Evolutionary conservation across 2,113 vertebrate species (phyloP), one percentile per base, ranked within the genome.

Genomic region (Myotis lucifugus): DNA sequence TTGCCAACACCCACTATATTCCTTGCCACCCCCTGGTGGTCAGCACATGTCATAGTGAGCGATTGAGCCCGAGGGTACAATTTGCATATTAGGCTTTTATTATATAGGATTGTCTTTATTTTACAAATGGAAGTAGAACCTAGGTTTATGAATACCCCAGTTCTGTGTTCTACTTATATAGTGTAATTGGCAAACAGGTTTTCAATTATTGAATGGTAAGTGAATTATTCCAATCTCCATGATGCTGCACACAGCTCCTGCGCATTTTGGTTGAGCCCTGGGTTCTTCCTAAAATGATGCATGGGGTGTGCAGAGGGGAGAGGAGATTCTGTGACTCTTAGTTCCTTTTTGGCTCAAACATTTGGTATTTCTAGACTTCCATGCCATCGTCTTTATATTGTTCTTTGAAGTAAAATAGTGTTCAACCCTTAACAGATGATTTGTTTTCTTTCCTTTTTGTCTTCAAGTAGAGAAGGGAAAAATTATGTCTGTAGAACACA

Each of bases 351-450:
- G 23, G 48, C 32, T 59, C 0, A 0, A 72, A 52, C 46, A 23
- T 17, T 40, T 5, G 10, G 13, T 56, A 18, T 64, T 81, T 92
- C 69, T 69, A 52, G 81, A 27, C 90, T 72, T 95, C 10, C 29
- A 56, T 50, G 50, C 95, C 19, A 54, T 88, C n/a, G 77, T 34
- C 85, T 83, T 70, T 4, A 73, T 66, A 90, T 87, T 91, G 64
- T 85, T 96, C 61, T 97, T 95, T 73, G 17, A 61, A 72, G 77
- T 77, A 82, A 96, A 94, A 14, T 29, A 89, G 6, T 69, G 21
- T 56, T 91, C n/a, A 86, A 11, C 10, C 17, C 66, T 12, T 92
- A 37, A 85, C 37, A 86, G 3, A 5, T 95, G 42, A 96, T 95
- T 93, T 88, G 76, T 87, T 95, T 46, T 46, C 3, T 94, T 0